These are phyloP conservation scores for Dromiciops gliroides DNA, from an alignment of 2,113 vertebrate genomes.

Conservation along the genomic window DNA sequence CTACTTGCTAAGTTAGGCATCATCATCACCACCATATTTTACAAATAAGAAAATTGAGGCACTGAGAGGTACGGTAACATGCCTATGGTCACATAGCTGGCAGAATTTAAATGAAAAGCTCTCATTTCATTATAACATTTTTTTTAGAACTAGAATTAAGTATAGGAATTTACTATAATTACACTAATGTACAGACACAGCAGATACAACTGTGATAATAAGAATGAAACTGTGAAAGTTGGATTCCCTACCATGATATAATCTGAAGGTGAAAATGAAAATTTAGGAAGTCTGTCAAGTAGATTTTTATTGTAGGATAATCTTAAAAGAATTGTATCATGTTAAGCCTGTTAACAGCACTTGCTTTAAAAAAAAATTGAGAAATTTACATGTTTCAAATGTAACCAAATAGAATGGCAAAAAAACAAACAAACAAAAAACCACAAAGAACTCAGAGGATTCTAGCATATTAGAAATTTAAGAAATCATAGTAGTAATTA, in stretches of 20 bases:
- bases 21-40: background rate
- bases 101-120: background rate
- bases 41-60: background rate
- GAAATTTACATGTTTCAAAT: background rate
- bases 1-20: background rate
- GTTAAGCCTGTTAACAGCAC: background rate
- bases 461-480: background rate
- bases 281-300: background rate
- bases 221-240: background rate
- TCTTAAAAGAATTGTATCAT: background rate
- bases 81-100: background rate
- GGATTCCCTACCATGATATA: background rate
- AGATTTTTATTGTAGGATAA: background rate
- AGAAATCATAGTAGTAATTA: background rate
- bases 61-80: background rate
- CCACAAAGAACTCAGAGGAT: no score
- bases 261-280: background rate
- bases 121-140: background rate
- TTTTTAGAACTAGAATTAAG: background rate
- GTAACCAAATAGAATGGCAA: background rate
- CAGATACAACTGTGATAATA: background rate
- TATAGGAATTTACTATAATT: background rate
- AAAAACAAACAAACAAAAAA: no score
- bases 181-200: slow-evolving; percentile 14
- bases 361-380: background rate